Evolutionary conservation across 2,888 invertebrate species (phyloP).

Genomic region (Lutraria lutraria): DNA sequence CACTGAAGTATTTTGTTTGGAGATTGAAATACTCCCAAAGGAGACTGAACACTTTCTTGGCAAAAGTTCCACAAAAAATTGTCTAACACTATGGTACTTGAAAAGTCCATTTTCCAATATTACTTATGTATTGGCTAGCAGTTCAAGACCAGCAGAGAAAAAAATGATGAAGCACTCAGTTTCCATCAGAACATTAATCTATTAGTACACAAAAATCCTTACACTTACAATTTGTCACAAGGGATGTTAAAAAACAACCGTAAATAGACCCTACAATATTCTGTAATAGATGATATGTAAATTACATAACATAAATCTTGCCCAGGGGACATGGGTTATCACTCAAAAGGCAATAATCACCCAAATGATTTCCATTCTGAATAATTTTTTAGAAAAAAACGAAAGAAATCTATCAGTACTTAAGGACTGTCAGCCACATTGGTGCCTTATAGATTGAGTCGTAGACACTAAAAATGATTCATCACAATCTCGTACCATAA

Average conservation of each 20-base stretch:
- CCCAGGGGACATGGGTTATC: not conserved
- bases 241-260: not conserved
- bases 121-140: too few relatives aligned
- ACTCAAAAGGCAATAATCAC: not conserved
- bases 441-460: not conserved
- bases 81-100: too few relatives aligned
- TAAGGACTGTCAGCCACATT: not conserved
- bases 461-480: not conserved
- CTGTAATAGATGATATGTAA: not conserved
- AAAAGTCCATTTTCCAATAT: too few relatives aligned
- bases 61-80: too few relatives aligned
- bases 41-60: too few relatives aligned
- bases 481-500: not conserved
- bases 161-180: not conserved
- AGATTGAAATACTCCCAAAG: too few relatives aligned
- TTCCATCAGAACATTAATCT: not conserved
- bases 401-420: not conserved
- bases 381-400: not conserved
- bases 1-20: too few relatives aligned
- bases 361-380: constrained; percentile 6
- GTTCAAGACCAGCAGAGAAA: not conserved
- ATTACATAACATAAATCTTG: constrained; percentile 14
- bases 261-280: not conserved
- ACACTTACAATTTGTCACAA: not conserved
- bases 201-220: not conserved